Base-by-base conservation (phyloP, 2,113 vertebrate genomes). In the Morone saxatilis region DNA sequence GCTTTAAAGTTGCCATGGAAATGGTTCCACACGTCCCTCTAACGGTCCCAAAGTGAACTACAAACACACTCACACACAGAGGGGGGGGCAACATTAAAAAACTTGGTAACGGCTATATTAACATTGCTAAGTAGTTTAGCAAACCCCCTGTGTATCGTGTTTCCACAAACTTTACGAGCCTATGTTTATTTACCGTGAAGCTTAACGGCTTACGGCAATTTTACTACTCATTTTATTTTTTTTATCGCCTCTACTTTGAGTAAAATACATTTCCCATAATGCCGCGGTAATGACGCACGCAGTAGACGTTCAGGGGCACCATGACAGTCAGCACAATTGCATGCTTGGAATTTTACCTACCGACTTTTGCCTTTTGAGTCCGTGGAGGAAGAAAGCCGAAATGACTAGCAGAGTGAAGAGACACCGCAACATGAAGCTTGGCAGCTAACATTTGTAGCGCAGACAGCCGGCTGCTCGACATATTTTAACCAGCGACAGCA, bases 201-300 rank as follows among this genome's bases (percentile, higher is more conserved):
- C 7, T n/a, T 36, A 36, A 56, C 22, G 2, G n/a, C 7, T 54
- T 38, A 22, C 40, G 47, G 20, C 31, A 31, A 31, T 31, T 31
- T 36, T 3, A 31, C 53, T 13, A 14, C 7, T 20, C 16, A 0
- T 22, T 1, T 41, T 19, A 19, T 17, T 8, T 12, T 7, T 77
- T 0, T 59, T 31, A 6, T 5, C 12, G 2, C 11, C 25, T 6
- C 4, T 1, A 5, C 10, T 1, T 9, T 3, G 19, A 13, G 19
- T 45, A 3, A 40, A 86, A 17, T 92, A 88, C 92, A 91, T 86
- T 83, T 90, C 92, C 93, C 93, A 93, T 8, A 59, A 88, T 91
- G 78, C 92, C n/a, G 0, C 3, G 7, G 61, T 11, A 1, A 1
- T 79, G 84, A 92, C 86, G 88, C 75, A 81, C 1, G 2, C 41